A percentile compares a stretch with the other conserved stretches of the same genome.
phyloP scores from a whole-genome alignment of 1,140 invertebrate species.

The Calycopis cecrops region DNA sequence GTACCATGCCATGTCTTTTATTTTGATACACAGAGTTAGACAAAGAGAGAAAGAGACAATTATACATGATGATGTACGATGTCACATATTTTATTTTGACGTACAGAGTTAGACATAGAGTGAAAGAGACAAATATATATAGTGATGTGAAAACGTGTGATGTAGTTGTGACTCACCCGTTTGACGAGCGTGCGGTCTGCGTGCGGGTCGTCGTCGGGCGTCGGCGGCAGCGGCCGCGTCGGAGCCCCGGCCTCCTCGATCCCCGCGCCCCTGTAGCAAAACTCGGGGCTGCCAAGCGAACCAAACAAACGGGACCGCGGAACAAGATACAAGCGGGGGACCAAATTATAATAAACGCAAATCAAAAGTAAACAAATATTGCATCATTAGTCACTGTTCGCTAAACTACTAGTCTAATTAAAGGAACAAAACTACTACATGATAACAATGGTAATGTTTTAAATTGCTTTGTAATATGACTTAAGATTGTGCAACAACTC shows the following conservation, averaged over 20 bases:
- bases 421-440: neutral
- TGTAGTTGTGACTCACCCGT: constrained; percentile 82
- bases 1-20: too few species aligned
- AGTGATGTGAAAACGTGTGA: neutral
- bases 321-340: constrained; percentile 22
- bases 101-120: neutral
- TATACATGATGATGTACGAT: too few species aligned
- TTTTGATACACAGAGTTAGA: too few species aligned
- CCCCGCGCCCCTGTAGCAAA: constrained; percentile 87
- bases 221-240: constrained; percentile 94
- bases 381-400: constrained; percentile 7
- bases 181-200: constrained; percentile 92
- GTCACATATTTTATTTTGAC: too few species aligned
- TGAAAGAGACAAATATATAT: too few species aligned
- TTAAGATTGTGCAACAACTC: too few species aligned
- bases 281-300: constrained; percentile 81
- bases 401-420: neutral
- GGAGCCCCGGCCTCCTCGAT: constrained; percentile 80
- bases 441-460: neutral
- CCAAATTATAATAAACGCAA: constrained; percentile 36
- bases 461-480: too few species aligned
- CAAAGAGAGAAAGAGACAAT: too few species aligned
- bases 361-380: constrained; percentile 31
- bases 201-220: constrained; percentile 89
- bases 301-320: constrained; percentile 50